phyloP scores from a whole-genome alignment of 2,888 invertebrate genomes.

The Heteromyza rotundicornis region DNA sequence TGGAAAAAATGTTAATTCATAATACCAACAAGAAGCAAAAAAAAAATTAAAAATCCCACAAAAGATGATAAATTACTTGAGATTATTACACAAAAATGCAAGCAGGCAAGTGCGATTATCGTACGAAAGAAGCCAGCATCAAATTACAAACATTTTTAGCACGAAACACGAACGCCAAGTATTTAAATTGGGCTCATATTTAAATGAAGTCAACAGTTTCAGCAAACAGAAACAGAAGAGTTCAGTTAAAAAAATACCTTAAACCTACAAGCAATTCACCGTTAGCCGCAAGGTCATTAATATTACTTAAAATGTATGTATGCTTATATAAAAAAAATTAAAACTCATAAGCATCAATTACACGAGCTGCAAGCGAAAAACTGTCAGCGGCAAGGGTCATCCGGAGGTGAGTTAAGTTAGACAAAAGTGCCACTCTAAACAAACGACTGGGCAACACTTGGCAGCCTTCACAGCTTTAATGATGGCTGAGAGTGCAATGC shows the following conservation, averaged over 20 bases:
- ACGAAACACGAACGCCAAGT: no score
- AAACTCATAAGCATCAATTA: background rate
- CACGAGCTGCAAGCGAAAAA: background rate
- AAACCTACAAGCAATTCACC: constrained; percentile 16
- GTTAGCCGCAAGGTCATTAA: constrained; percentile 30
- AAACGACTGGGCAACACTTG: no score
- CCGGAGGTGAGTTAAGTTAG: background rate
- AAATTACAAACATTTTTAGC: no score
- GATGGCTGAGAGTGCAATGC: no score
- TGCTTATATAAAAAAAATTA: background rate
- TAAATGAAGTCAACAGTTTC: background rate
- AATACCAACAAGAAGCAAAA: no score
- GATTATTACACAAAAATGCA: no score
- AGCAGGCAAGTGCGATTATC: background rate
- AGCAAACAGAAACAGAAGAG: background rate
- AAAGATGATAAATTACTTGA: background rate
- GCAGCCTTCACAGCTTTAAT: no score
- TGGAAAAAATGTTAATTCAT: background rate
- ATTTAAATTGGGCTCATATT: no score
- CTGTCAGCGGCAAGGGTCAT: background rate
- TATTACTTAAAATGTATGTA: constrained; percentile 9
- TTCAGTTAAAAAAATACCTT: background rate
- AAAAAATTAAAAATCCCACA: background rate
- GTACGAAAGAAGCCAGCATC: background rate
- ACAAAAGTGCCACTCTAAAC: background rate